Evolutionary conservation across 1,140 invertebrate genomes (phyloP), one percentile per base, ranked within the genome.

Genomic region (Papilio polytes): DNA sequence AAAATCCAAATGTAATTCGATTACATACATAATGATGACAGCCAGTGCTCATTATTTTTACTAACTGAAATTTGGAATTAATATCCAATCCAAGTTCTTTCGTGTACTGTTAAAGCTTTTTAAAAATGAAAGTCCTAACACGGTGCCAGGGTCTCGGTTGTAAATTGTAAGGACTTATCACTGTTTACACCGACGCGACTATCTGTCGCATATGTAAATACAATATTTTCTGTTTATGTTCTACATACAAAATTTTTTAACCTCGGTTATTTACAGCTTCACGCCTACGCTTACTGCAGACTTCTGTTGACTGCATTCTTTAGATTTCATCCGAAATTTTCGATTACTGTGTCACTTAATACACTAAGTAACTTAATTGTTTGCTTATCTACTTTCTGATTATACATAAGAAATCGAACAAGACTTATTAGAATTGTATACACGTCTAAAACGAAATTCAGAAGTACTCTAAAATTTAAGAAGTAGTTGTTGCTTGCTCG

Each of bases 131-230:
- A 81, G 66, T 56, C 26, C 51, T 82, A 78, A 59, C 76, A 53
- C 73, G 46, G 53, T 63, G 81, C 82, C 86, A 86, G 83, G 89
- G 85, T 84, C 84, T 83, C 70, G 85, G 86, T 88, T 87, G 82
- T 93, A 93, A 93, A 93, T 92, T 90, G 88, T 73, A 51, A 51
- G 78, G 80, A 89, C 86, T 89, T 92, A 91, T 92, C 90, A 91
- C 80, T 91, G 88, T 92, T 91, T 91, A 85, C 84, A 66, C 85
- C 82, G 59, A 48, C 80, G 74, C 84, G 87, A 88, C 87, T 89
- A 87, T 89, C 86, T 87, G 89, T 87, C 85, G 86, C 87, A 86
- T 85, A 80, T 86, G 89, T 89, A 92, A 92, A 91, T 91, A 92
- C 85, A 87, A 90, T 86, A 86, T 86, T 86, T 86, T 90, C 85